Evolutionary conservation across 2,113 vertebrate genomes (phyloP), one percentile per base, ranked within the genome.

Genomic region (Mirounga angustirostris): DNA sequence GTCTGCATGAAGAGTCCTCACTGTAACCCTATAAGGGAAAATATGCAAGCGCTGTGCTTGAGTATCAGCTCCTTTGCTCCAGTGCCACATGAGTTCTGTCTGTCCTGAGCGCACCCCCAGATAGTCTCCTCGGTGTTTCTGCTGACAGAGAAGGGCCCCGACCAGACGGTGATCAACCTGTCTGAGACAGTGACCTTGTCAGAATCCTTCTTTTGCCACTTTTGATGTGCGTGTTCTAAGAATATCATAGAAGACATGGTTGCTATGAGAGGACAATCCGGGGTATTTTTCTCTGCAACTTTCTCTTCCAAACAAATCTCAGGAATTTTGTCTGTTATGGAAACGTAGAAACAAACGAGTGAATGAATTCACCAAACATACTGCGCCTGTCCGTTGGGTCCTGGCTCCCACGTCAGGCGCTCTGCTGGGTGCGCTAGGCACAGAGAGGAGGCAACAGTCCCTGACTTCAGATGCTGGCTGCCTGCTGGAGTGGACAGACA

Each of bases 21-120:
- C 91, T 24, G 58, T 88, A 16, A 56, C 98, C 97, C 98, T 98
- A 94, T 96, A 97, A 98, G 98, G 98, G 97, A 97, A 98, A 95
- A 7, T 95, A 96, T 96, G 97, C 93, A 28, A 21, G 74, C 1
- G 71, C 88, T 10, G 12, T 1, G 50, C 87, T 30, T 0, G 21
- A 7, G 28, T 2, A 2, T 19, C 15, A 5, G 74, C 79, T 1
- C 1, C 71, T 28, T 7, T 1, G 21, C 89, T 43, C 2, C n/a
- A 0, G 12, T 63, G 94, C 89, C 50, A 1, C 69, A 1, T 22
- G 8, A 30, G 71, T 0, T 4, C 84, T 1, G 65, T 7, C 3
- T 43, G 80, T 50, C 52, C 40, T 0, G 4, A 21, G 88, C 3
- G 0, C 14, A 1, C 4, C 4, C 13, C 40, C 7, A 1, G 19